phyloP scores from a whole-genome alignment of 2,797 vertebrate genomes.

The Tenualosa thibaudeaui region DNA sequence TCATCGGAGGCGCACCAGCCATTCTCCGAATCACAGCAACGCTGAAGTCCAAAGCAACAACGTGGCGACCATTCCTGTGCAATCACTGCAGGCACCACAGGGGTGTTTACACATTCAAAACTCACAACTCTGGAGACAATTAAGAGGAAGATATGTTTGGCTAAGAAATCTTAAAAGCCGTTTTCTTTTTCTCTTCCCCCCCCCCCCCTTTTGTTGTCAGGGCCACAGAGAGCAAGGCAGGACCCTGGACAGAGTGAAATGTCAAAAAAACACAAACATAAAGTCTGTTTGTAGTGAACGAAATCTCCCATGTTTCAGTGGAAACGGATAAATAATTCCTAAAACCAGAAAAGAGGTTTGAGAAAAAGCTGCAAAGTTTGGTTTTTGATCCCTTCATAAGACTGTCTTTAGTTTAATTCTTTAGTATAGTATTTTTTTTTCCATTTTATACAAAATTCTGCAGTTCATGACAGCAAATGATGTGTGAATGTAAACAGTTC shows the following conservation, averaged over 20 bases:
- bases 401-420: neutral
- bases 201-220: neutral
- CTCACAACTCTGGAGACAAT: neutral
- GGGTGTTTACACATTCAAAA: neutral
- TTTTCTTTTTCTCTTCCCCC: neutral
- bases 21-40: too few species aligned
- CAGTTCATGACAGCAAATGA: neutral
- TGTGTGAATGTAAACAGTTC: neutral
- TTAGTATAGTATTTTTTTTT: neutral
- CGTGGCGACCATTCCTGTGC: neutral
- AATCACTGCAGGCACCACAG: neutral
- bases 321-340: neutral
- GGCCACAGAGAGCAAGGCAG: neutral
- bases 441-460: neutral
- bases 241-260: neutral
- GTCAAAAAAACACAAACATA: neutral
- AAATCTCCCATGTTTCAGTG: neutral
- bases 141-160: neutral
- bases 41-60: neutral
- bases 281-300: neutral
- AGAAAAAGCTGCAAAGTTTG: neutral
- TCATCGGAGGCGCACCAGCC: neutral
- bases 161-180: neutral
- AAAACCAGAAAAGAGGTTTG: neutral
- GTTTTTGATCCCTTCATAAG: neutral